phyloP scores from a whole-genome alignment of 2,797 vertebrate genomes.

The Sebastes itinus region DNA sequence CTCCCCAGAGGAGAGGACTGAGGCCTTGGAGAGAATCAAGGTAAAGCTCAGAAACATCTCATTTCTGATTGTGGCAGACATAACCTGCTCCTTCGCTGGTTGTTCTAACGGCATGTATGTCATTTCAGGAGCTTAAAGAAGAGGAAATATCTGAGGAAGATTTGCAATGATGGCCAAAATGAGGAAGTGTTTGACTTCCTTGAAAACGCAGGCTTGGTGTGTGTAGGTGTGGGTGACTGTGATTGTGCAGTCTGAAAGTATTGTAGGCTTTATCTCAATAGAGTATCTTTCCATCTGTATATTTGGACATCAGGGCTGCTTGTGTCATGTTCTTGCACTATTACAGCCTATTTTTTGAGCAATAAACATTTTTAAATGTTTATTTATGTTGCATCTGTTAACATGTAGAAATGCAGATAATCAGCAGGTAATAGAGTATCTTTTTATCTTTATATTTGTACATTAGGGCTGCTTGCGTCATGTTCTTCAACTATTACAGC shows the following conservation, averaged over 20 bases:
- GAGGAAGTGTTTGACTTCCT: conserved; percentile 52
- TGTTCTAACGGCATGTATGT: conserved; percentile 24
- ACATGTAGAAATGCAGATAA: background rate
- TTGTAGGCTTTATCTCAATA: background rate
- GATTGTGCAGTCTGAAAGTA: background rate
- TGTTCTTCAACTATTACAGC: background rate
- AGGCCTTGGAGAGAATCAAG: conserved; percentile 73
- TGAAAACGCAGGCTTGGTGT: conserved; percentile 15
- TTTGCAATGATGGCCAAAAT: conserved; percentile 26
- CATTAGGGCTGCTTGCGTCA: background rate
- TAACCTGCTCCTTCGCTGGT: background rate
- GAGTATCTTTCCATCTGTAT: background rate
- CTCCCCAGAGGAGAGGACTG: conserved; percentile 81
- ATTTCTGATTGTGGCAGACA: background rate
- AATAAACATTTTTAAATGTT: background rate
- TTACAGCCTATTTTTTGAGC: background rate
- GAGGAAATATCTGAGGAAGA: conserved; percentile 51
- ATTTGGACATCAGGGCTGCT: background rate
- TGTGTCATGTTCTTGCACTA: background rate
- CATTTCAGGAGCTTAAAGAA: conserved; percentile 69
- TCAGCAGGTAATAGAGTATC: background rate
- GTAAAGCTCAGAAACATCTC: conserved; percentile 42
- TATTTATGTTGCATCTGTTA: background rate
- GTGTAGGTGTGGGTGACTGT: background rate
- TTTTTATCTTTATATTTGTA: background rate